These are phyloP conservation scores for Euclidia mi DNA, from an alignment of 2,888 invertebrate genomes.

Conservation along the genomic window DNA sequence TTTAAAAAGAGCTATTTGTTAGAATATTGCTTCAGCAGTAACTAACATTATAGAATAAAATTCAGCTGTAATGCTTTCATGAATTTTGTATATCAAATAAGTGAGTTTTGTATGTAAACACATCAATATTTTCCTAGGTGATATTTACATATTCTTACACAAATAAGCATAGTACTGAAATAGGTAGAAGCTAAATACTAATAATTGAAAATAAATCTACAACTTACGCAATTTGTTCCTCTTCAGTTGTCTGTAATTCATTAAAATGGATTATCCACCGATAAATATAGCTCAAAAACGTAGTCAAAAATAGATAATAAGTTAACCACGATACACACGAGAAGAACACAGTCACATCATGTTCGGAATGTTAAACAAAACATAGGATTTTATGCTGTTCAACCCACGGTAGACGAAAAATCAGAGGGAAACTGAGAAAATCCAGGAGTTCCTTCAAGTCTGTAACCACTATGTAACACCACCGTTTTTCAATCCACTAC, in stretches of 20 bases:
- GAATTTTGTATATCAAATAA: too few species aligned
- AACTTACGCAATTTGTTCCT: conserved; percentile 85
- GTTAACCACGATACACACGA: conserved; percentile 69
- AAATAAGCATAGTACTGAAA: not conserved
- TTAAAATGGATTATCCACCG: conserved; percentile 71
- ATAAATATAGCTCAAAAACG: conserved; percentile 79
- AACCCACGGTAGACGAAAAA: conserved; percentile 54
- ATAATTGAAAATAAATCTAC: conserved; percentile 49
- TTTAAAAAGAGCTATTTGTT: too few species aligned
- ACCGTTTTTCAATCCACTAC: conserved; percentile 62
- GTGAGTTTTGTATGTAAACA: conserved; percentile 38
- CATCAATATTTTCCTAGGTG: not conserved
- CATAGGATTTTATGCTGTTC: conserved; percentile 48
- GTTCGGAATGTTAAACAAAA: conserved; percentile 69
- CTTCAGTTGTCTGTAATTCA: conserved; percentile 73
- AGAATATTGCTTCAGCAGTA: too few species aligned
- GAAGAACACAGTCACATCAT: conserved; percentile 72
- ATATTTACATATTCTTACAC: not conserved
- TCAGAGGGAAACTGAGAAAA: conserved; percentile 70
- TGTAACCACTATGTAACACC: conserved; percentile 61
- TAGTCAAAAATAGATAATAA: conserved; percentile 81
- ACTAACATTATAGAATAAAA: too few species aligned
- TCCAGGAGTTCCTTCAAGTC: conserved; percentile 62
- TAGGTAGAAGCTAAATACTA: conserved; percentile 14
- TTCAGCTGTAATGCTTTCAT: too few species aligned